Percentiles rank a stretch among this genome's conserved stretches.
Evolutionary conservation across 2,888 invertebrate species (phyloP).

Genomic region (Dryocosmus kuriphilus): DNA sequence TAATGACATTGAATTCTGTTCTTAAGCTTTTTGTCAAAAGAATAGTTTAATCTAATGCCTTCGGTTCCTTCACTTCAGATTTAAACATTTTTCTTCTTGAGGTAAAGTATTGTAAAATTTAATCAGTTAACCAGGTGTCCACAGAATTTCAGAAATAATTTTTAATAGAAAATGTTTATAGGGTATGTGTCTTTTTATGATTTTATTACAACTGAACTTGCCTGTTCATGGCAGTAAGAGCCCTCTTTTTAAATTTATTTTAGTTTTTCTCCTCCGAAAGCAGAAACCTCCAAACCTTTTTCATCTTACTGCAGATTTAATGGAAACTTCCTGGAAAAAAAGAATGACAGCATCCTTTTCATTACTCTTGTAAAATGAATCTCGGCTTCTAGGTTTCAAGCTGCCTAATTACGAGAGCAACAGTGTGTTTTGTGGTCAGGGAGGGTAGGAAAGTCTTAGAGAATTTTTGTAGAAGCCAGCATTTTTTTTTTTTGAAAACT

Average conservation of each 20-base stretch:
- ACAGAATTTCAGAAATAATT: no score
- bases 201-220: background rate
- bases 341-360: background rate
- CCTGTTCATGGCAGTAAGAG: background rate
- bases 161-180: no score
- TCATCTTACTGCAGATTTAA: conserved; percentile 16
- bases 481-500: background rate
- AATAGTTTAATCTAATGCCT: background rate
- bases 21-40: background rate
- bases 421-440: background rate
- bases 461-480: background rate
- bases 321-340: conserved; percentile 2
- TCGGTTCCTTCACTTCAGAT: background rate
- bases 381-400: background rate
- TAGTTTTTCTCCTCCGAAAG: background rate
- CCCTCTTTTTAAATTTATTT: conserved; percentile 1
- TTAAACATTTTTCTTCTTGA: no score
- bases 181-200: background rate
- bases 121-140: no score
- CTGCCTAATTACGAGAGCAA: background rate
- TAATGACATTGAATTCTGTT: background rate
- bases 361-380: conserved; percentile 23
- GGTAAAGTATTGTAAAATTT: no score
- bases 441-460: background rate
- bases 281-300: conserved; percentile 2